Evolutionary conservation across 2,797 vertebrate species (phyloP), one percentile per base, ranked within the genome.

Genomic region (Graptemys geographica): DNA sequence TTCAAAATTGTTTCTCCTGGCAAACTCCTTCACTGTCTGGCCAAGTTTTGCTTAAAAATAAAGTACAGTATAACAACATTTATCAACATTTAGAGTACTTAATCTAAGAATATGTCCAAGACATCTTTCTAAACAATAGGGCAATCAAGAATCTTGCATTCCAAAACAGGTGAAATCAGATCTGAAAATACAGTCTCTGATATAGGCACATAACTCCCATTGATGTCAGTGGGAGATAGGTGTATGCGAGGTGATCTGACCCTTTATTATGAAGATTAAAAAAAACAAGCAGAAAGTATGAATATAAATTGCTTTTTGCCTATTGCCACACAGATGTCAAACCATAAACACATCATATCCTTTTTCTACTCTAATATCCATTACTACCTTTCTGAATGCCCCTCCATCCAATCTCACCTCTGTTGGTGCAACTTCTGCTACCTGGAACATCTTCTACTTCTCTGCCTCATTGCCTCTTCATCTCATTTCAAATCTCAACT

Each of bases 31-130:
- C 93, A 89, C 94, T 89, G 96, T 97, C 97, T 96, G 93, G 96
- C 89, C 97, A 98, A 98, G 90, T 93, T 96, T 94, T 96, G 94
- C 92, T 97, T 98, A 97, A 96, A 96, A 98, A 97, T 97, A 97
- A 96, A 94, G 81, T 96, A 93, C 89, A 93, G 93, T 97, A 94
- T 96, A 96, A 96, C 53, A 83, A 91, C 83, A 97, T 97, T 91
- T 88, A 95, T 97, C 96, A 96, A 94, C 95, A 96, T 93, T 86
- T 84, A 90, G 74, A 92, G 83, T 83, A 90, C 80, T 94, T 96
- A 96, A 95, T 93, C 91, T 93, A 88, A 85, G 83, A 97, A 93
- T 89, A 96, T 86, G 96, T 65, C 92, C 86, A 97, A 81, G 28
- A 79, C 94, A 94, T 90, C 55, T 95, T 92, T 90, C 92, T 84